Evolutionary conservation across 2,113 vertebrate genomes (phyloP), one percentile per base, ranked within the genome.

Genomic region (Notarius lentiginosus): DNA sequence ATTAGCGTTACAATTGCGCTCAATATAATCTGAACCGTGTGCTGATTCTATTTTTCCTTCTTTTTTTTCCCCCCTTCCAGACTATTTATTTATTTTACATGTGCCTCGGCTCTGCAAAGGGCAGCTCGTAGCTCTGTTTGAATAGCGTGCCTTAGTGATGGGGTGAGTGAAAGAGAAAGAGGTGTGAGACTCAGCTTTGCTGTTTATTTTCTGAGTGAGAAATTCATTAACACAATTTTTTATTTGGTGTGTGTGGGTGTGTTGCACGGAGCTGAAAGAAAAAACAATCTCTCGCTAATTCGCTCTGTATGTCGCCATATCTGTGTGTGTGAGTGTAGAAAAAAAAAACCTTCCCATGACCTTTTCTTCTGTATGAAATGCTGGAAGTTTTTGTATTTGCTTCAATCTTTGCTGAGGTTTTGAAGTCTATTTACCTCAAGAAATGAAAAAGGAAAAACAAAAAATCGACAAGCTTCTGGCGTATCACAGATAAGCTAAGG

Each of bases 191-290:
- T 85, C 84, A 4, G 73, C n/a, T 55, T 30, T 5, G 5, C 73
- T 77, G 84, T 85, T 79, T 85, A 73, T 34, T 79, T 79, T 79
- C 41, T 20, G 73, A 85, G 84, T 65, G 84, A 79, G 84, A 79
- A 66, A 66, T 79, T 85, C 84, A 85, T 85, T 85, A 85, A 79
- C 75, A 34, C 75, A 0, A 4, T 8, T 83, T 53, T 85, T 53
- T 7, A 87, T 56, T 20, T 30, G n/a, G 47, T 61, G 49, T 75
- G 53, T 83, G 53, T 66, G 60, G 55, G 58, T 41, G 82, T 87
- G 86, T 24, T 0, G 30, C 72, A 66, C 34, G 22, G 20, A 87
- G 86, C 58, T 65, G 83, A 84, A 63, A 82, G 79, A 73, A 90
- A 80, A 80, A 65, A 51, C 27, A 34, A 30, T 15, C 66, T 70